A percentile compares a stretch with the other conserved stretches of the same genome.
phyloP scores from a whole-genome alignment of 2,113 vertebrate genomes.

The Periophthalmus modestus region DNA sequence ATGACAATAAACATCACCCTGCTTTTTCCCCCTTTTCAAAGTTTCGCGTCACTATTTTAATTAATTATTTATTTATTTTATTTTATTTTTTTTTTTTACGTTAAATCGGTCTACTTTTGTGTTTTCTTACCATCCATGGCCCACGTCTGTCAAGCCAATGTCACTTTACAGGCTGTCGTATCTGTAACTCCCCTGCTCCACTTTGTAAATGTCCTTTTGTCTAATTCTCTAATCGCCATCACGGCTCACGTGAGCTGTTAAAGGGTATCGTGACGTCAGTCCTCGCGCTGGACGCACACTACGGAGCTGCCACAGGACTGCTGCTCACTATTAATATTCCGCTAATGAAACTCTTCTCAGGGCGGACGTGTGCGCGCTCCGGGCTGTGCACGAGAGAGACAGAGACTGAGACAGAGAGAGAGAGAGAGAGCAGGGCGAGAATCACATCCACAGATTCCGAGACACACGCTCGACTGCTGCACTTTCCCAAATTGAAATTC shows the following conservation, averaged over 20 bases:
- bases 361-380: neutral
- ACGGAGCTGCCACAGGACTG: constrained; percentile 33
- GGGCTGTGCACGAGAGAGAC: neutral
- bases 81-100: too few species aligned
- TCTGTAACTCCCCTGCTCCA: neutral
- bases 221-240: neutral
- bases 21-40: too few species aligned
- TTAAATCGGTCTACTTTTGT: too few species aligned
- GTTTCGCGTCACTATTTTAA: too few species aligned
- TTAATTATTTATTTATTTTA: too few species aligned
- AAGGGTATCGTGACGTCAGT: constrained; percentile 65
- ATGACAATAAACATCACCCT: too few species aligned
- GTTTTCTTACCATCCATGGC: too few species aligned
- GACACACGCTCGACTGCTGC: constrained; percentile 41
- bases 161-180: too few species aligned
- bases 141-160: too few species aligned
- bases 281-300: constrained; percentile 39
- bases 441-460: constrained; percentile 42
- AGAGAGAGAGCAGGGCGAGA: neutral
- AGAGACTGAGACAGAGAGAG: too few species aligned
- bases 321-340: constrained; percentile 55
- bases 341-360: constrained; percentile 26
- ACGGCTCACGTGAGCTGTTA: neutral
- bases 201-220: neutral
- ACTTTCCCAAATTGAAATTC: constrained; percentile 60